Conservation (phyloP, 2,113 vertebrate genomes). For the Pagrus major region DNA sequence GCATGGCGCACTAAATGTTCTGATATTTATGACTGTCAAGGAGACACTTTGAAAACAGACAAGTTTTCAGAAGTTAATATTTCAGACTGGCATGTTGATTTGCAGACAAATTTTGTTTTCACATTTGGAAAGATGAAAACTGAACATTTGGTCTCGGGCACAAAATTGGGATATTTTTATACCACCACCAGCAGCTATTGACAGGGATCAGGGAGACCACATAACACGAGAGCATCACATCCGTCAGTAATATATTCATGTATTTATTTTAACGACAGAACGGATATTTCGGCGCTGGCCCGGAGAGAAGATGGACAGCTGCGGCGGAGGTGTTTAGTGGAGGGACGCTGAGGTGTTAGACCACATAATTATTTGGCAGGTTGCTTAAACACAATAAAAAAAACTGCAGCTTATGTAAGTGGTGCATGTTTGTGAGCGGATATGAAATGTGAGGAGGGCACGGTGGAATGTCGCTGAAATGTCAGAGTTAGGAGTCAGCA, state of each 20-base stretch:
- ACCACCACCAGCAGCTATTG: background rate
- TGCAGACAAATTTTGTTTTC: background rate
- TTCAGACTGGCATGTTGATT: slow-evolving; percentile 1
- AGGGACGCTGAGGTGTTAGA: slow-evolving; percentile 33
- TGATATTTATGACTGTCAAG: background rate
- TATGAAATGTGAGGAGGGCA: slow-evolving; percentile 18
- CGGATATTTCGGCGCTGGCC: background rate
- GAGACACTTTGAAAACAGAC: background rate
- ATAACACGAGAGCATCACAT: background rate
- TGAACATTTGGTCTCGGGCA: slow-evolving; percentile 6
- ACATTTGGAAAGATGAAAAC: background rate
- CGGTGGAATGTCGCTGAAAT: slow-evolving; percentile 13
- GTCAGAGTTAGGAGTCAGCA: slow-evolving; percentile 20
- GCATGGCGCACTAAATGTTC: background rate
- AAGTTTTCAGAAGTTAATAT: background rate
- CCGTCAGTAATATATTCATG: background rate
- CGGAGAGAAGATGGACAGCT: slow-evolving; percentile 38
- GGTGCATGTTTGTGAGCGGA: slow-evolving; percentile 4
- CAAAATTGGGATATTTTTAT: background rate
- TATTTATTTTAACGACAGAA: slow-evolving; percentile 1
- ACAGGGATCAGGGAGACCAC: background rate
- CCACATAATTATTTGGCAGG: slow-evolving; percentile 44
- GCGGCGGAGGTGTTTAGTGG: slow-evolving; percentile 44
- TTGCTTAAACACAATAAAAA: slow-evolving; percentile 19
- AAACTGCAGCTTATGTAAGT: slow-evolving; percentile 26